Conservation (phyloP, 2,113 vertebrate species). For the Excalfactoria chinensis region DNA sequence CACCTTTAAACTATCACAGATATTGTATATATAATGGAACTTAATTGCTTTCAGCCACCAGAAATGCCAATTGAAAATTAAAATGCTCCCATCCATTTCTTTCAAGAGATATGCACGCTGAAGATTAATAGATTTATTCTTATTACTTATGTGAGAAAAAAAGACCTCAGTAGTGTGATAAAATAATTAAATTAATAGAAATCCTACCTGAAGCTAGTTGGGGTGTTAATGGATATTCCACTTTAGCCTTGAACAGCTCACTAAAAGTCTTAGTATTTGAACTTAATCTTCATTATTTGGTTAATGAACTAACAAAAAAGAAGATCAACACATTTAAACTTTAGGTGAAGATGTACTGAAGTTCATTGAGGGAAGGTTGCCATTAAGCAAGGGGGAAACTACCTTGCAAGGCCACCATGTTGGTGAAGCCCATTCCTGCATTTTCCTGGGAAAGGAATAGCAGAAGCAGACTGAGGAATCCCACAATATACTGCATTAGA, state of each 20-base stretch:
- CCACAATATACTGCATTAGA: not conserved
- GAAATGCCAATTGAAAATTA: conserved; percentile 60
- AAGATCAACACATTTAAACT: not conserved
- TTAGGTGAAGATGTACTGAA: not conserved
- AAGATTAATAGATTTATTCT: conserved; percentile 50
- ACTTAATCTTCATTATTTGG: not conserved
- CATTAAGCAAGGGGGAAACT: not conserved
- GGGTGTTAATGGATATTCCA: not conserved
- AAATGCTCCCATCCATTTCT: conserved; percentile 43
- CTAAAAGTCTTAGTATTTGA: not conserved
- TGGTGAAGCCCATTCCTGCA: not conserved
- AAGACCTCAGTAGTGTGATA: not conserved
- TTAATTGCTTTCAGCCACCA: conserved; percentile 57
- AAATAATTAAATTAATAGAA: conserved; percentile 27
- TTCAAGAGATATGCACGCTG: not conserved
- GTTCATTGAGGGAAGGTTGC: not conserved
- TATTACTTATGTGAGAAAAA: not conserved
- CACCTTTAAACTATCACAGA: conserved; percentile 31
- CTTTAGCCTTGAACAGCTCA: not conserved
- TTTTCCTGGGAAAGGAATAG: not conserved
- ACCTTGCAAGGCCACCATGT: not conserved
- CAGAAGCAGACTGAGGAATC: not conserved
- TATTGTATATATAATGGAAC: conserved; percentile 17
- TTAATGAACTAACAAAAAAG: not conserved
- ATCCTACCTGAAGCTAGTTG: not conserved